These are phyloP conservation scores for Myripristis murdjan DNA, from an alignment of 2,797 vertebrate genomes.

Conservation along the genomic window DNA sequence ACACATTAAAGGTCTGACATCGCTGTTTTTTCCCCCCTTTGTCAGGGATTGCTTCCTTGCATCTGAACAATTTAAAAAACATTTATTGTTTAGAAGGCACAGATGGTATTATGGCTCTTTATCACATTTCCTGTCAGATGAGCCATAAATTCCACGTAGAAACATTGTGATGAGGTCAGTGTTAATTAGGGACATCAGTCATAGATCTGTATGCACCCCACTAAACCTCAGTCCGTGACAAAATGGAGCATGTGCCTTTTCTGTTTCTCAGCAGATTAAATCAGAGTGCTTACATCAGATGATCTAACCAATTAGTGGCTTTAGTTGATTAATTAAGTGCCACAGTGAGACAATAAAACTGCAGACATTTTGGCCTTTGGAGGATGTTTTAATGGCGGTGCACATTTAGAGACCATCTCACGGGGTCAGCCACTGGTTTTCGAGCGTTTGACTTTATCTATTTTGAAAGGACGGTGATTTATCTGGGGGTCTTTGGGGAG, in stretches of 20 bases:
- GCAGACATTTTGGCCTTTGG: constrained; percentile 48
- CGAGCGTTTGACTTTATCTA: constrained; percentile 73
- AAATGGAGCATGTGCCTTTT: constrained; percentile 34
- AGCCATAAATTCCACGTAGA: constrained; percentile 33
- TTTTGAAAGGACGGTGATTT: constrained; percentile 73
- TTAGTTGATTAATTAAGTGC: constrained; percentile 73
- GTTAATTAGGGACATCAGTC: constrained; percentile 40
- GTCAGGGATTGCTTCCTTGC: not conserved
- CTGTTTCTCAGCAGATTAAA: constrained; percentile 60
- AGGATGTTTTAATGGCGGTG: constrained; percentile 70
- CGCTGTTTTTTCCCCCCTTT: constrained; percentile 14
- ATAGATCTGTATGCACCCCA: constrained; percentile 39
- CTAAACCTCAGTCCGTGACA: constrained; percentile 37
- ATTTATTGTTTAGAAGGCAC: constrained; percentile 32
- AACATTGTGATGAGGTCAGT: constrained; percentile 57
- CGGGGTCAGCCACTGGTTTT: constrained; percentile 53
- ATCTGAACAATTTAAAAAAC: not conserved
- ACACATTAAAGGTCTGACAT: constrained; percentile 15
- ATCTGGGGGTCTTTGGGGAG: constrained; percentile 61
- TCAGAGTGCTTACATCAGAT: constrained; percentile 59
- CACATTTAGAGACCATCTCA: constrained; percentile 66
- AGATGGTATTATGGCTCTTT: constrained; percentile 22
- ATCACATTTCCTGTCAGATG: constrained; percentile 37
- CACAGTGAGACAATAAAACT: constrained; percentile 70
- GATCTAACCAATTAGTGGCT: constrained; percentile 79